These are phyloP conservation scores for Lissocephala sabroskyi DNA, from an alignment of 2,888 invertebrate genomes.

Conservation along the genomic window DNA sequence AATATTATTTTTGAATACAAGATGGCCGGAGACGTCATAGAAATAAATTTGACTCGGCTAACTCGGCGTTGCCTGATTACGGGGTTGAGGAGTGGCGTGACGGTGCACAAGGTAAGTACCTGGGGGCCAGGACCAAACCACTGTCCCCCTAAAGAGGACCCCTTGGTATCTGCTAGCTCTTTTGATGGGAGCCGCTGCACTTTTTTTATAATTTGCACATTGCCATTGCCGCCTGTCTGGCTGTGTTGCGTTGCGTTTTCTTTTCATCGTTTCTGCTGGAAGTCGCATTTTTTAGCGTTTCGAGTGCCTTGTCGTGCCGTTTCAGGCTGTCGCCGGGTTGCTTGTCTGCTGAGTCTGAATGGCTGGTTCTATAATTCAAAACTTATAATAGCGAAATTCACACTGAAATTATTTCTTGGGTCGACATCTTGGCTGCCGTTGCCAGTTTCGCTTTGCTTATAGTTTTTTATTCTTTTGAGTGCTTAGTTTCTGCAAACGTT, in stretches of 20 bases:
- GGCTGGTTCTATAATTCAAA: conserved; percentile 24
- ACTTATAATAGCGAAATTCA: conserved; percentile 26
- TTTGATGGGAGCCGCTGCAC: conserved; percentile 31
- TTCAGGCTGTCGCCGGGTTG: conserved; percentile 2
- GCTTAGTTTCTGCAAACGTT: conserved; percentile 40
- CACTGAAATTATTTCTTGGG: conserved; percentile 12
- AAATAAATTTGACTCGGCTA: conserved; percentile 74
- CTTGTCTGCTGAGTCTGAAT: conserved; percentile 7
- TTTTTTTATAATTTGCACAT: conserved; percentile 40
- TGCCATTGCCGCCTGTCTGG: conserved; percentile 5
- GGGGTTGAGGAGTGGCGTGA: conserved; percentile 84
- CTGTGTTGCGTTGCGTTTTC: conserved; percentile 36
- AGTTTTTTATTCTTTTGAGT: conserved; percentile 30
- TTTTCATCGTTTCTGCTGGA: conserved; percentile 26
- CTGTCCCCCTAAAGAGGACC: neutral
- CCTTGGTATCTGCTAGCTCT: conserved; percentile 21
- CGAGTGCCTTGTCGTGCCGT: conserved; percentile 32
- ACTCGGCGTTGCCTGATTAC: conserved; percentile 78
- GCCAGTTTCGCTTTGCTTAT: neutral
- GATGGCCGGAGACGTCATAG: conserved; percentile 72
- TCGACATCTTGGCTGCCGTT: conserved; percentile 6
- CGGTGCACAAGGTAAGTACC: conserved; percentile 71
- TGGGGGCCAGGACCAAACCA: neutral
- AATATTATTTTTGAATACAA: conserved; percentile 48
- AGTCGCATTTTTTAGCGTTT: conserved; percentile 33